Evolutionary conservation across 2,797 vertebrate species (phyloP).

Genomic region (Coregonus ussuriensis): DNA sequence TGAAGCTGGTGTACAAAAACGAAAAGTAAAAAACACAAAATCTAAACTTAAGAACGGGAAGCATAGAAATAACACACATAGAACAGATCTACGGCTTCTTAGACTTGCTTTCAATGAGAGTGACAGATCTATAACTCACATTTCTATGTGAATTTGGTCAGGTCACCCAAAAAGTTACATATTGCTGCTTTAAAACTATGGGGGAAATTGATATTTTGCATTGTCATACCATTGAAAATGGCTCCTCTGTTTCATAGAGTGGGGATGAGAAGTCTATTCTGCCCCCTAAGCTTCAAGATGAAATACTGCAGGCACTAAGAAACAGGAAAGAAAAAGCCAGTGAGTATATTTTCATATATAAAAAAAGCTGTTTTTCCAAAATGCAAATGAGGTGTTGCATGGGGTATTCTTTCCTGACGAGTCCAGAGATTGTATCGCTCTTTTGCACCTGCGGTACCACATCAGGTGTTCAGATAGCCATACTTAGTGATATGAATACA

Average conservation of each 20-base stretch:
- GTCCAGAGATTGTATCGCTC: background rate
- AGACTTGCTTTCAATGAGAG: too few species aligned
- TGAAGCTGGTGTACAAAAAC: too few species aligned
- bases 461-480: background rate
- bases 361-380: background rate
- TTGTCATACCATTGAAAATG: background rate
- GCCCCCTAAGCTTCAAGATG: conserved; percentile 84
- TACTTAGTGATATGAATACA: background rate
- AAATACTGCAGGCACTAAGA: conserved; percentile 80
- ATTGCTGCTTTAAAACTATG: background rate
- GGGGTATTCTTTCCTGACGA: too few species aligned
- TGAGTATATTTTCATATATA: conserved; percentile 47
- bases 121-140: too few species aligned
- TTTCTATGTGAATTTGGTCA: too few species aligned
- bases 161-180: background rate
- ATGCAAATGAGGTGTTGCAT: too few species aligned
- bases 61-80: too few species aligned
- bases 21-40: too few species aligned
- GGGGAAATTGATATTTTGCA: background rate
- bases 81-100: too few species aligned
- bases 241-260: conserved; percentile 67
- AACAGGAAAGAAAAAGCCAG: conserved; percentile 56
- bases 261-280: conserved; percentile 88
- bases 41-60: too few species aligned
- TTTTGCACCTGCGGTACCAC: background rate